Conservation (phyloP, 2,797 vertebrate genomes). For the Hapalemur alaotrensis region DNA sequence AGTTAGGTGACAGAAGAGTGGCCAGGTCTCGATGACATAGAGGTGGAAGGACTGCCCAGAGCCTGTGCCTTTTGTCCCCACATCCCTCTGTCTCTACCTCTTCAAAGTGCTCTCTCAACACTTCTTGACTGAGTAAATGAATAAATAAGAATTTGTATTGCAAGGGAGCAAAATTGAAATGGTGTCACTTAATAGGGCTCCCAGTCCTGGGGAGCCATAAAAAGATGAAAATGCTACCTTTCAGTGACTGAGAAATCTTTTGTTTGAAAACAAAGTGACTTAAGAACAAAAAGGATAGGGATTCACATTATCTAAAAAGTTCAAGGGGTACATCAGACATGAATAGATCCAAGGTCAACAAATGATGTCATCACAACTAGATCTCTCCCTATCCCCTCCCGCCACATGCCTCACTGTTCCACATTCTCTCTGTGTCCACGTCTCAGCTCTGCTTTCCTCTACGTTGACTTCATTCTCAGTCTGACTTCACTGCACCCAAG, state of each 20-base stretch:
- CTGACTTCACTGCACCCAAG: background rate
- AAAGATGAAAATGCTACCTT: background rate
- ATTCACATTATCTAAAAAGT: background rate
- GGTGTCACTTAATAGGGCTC: background rate
- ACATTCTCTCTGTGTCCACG: background rate
- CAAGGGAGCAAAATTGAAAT: background rate
- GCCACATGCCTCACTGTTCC: background rate
- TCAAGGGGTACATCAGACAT: background rate
- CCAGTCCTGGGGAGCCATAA: background rate
- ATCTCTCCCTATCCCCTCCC: background rate
- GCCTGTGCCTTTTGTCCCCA: background rate
- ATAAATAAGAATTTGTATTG: background rate
- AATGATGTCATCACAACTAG: rapidly evolving
- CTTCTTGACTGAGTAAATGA: background rate
- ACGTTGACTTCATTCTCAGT: background rate
- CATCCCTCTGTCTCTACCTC: background rate
- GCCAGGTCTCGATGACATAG: rapidly evolving
- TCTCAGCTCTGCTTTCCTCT: background rate
- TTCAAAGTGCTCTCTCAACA: background rate
- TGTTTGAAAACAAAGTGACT: constrained; percentile 1
- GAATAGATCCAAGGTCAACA: background rate
- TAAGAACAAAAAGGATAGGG: background rate
- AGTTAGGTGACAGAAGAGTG: background rate
- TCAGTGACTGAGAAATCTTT: background rate
- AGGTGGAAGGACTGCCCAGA: background rate